These are phyloP conservation scores for Acanthurus lineatus DNA, from an alignment of 2,797 vertebrate species.

Conservation along the genomic window DNA sequence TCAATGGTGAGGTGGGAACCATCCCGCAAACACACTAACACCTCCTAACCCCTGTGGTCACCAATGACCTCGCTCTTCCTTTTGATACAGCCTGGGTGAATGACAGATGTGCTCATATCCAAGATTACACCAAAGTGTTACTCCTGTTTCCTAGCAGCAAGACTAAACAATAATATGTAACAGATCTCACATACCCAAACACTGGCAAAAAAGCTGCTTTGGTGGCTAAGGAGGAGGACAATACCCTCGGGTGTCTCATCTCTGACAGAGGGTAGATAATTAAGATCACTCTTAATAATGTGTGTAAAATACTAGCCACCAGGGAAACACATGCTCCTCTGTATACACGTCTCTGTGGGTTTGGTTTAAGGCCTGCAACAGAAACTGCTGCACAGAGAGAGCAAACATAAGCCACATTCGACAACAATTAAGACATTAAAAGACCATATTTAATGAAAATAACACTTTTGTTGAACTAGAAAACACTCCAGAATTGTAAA, in stretches of 20 bases:
- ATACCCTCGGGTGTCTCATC: conserved; percentile 42
- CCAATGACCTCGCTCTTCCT: conserved; percentile 65
- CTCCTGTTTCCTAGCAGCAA: conserved; percentile 77
- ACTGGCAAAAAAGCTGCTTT: conserved; percentile 26
- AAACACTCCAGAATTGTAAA: not conserved
- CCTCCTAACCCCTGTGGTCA: conserved; percentile 30
- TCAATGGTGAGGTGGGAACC: conserved; percentile 47
- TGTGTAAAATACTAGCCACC: conserved; percentile 60
- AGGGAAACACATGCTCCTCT: conserved; percentile 46
- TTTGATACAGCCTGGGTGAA: conserved; percentile 59
- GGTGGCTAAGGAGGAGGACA: not conserved
- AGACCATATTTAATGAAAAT: not conserved
- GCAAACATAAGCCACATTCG: conserved; percentile 7
- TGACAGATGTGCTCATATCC: conserved; percentile 75
- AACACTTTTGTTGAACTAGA: not conserved
- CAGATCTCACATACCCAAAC: conserved; percentile 45
- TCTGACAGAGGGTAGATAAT: conserved; percentile 61
- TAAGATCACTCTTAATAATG: conserved; percentile 68
- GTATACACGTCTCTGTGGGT: conserved; percentile 12
- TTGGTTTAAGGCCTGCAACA: conserved; percentile 32
- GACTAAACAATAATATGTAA: conserved; percentile 78
- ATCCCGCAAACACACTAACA: not conserved
- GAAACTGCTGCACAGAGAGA: conserved; percentile 28
- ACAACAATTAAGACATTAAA: conserved; percentile 24
- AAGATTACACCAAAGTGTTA: conserved; percentile 75